A percentile compares a stretch with the other conserved stretches of the same genome.
Evolutionary conservation across 2,888 invertebrate genomes (phyloP).

Genomic region (Scaptomyza parva): DNA sequence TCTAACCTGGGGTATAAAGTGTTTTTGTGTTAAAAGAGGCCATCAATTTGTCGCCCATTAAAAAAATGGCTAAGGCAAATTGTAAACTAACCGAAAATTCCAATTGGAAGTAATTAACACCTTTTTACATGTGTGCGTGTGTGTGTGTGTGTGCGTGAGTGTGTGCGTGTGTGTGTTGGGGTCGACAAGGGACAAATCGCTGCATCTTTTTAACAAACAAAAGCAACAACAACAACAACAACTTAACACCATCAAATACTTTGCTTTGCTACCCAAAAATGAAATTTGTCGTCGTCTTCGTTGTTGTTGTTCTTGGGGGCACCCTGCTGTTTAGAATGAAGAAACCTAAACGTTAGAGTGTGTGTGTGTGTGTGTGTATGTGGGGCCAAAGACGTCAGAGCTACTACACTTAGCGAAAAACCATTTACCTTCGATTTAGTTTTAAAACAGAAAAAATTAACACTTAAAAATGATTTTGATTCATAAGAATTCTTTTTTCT

Average conservation of each 20-base stretch:
- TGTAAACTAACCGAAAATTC: slow-evolving; percentile 71
- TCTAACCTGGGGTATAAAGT: slow-evolving; percentile 33
- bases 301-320: slow-evolving; percentile 19
- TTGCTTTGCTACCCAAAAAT: slow-evolving; percentile 21
- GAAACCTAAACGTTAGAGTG: slow-evolving; percentile 18
- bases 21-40: slow-evolving; percentile 50
- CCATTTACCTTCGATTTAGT: not conserved
- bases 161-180: slow-evolving; percentile 26
- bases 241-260: slow-evolving; percentile 36
- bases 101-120: slow-evolving; percentile 74
- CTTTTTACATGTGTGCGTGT: slow-evolving; percentile 31
- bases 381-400: no score
- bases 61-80: slow-evolving; percentile 53
- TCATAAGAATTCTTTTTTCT: no score
- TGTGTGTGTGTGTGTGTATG: not conserved
- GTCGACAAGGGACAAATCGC: slow-evolving; percentile 71
- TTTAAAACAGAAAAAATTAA: no score
- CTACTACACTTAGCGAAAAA: not conserved
- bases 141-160: slow-evolving; percentile 13
- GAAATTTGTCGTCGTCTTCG: slow-evolving; percentile 12
- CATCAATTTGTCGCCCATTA: slow-evolving; percentile 62
- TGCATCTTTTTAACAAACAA: slow-evolving; percentile 72
- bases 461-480: no score
- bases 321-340: slow-evolving; percentile 52
- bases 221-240: slow-evolving; percentile 23